Percentiles rank a stretch among this genome's conserved stretches.
phyloP scores from a whole-genome alignment of 2,797 vertebrate species.

The Melanotaenia pygmaea region DNA sequence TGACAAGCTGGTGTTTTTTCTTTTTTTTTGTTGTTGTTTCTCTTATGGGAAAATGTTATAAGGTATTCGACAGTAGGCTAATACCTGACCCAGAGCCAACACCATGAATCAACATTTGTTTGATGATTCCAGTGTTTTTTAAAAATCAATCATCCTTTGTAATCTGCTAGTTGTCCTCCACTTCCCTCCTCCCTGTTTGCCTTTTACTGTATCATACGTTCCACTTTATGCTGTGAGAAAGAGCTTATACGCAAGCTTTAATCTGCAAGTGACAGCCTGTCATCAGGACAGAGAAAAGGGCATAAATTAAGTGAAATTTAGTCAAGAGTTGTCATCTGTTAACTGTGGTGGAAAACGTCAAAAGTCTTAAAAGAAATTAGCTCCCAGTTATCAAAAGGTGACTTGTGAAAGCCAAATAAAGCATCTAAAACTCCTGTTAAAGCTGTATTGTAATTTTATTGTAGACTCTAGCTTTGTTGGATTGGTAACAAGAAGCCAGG shows the following conservation, averaged over 20 bases:
- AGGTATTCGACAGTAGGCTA: constrained; percentile 20
- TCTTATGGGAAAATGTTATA: constrained; percentile 31
- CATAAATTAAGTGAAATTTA: constrained; percentile 12
- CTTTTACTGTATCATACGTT: constrained; percentile 61
- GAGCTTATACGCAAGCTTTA: constrained; percentile 51
- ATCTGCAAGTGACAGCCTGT: constrained; percentile 50
- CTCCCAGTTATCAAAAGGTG: neutral
- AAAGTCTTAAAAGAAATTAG: neutral
- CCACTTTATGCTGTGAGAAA: constrained; percentile 37
- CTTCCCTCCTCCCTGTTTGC: constrained; percentile 57
- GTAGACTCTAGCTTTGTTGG: neutral
- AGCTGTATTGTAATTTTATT: too few species aligned
- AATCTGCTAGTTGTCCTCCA: constrained; percentile 49
- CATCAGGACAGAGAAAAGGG: constrained; percentile 16
- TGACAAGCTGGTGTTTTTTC: constrained; percentile 15
- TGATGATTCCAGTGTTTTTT: constrained; percentile 42
- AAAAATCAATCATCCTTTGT: constrained; percentile 60
- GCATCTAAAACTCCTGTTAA: neutral
- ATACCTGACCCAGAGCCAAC: constrained; percentile 40
- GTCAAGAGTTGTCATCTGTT: constrained; percentile 32
- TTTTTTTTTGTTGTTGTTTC: constrained; percentile 7
- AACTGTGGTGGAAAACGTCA: constrained; percentile 12
- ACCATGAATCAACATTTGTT: constrained; percentile 47
- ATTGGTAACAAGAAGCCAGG: neutral
- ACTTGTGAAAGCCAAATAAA: neutral